Percentiles rank a stretch among this genome's conserved stretches.
phyloP scores from a whole-genome alignment of 2,113 vertebrate species.

The Thryonomys swinderianus region DNA sequence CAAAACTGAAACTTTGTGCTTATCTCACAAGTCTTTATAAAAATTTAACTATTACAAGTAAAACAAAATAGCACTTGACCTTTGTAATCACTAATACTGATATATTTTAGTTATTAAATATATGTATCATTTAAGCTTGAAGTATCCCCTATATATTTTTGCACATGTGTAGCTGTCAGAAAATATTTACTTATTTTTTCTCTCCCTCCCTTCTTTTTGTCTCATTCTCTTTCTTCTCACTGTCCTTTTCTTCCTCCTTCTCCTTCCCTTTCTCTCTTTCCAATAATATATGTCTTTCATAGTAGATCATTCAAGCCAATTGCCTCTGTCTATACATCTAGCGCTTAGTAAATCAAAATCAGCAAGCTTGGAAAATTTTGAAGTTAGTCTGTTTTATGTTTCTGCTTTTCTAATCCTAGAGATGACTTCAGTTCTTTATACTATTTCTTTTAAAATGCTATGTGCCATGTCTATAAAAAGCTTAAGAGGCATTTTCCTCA shows the following conservation, averaged over 20 bases:
- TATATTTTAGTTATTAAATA: neutral
- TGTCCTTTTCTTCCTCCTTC: no score
- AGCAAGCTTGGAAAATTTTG: neutral
- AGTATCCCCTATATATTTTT: conserved; percentile 37
- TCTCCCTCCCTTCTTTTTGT: neutral
- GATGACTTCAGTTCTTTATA: conserved; percentile 9
- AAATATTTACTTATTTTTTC: no score
- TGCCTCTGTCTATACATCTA: neutral
- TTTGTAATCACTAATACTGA: neutral
- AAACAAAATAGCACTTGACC: neutral
- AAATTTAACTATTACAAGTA: neutral
- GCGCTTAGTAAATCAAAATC: neutral
- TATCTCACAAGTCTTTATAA: neutral
- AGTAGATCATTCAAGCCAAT: neutral
- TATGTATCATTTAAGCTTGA: conserved; percentile 22
- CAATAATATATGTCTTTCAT: neutral
- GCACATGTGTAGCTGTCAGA: neutral
- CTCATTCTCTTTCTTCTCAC: neutral
- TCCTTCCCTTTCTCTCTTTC: neutral
- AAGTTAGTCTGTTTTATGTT: conserved; percentile 9
- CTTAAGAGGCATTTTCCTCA: neutral
- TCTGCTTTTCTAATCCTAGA: neutral
- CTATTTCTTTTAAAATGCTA: conserved; percentile 13
- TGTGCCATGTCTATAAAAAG: neutral
- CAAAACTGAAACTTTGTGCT: neutral